Evolutionary conservation across 1,140 invertebrate genomes (phyloP).

Genomic region (Pemphigus obesinymphae): DNA sequence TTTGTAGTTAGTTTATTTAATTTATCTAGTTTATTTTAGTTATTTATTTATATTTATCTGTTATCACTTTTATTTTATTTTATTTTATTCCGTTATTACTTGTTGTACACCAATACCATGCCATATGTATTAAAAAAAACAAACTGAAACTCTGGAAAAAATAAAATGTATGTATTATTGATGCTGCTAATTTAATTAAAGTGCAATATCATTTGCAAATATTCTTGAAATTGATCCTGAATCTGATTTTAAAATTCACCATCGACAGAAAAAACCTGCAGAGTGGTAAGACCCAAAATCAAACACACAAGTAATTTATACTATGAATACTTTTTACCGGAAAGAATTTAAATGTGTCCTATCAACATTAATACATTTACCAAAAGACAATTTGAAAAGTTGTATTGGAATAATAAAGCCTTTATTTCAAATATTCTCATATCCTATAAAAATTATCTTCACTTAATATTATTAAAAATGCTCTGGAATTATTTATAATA

Average conservation of each 20-base stretch:
- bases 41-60: too few species aligned
- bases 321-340: background rate
- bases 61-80: too few species aligned
- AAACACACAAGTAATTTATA: background rate
- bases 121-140: background rate
- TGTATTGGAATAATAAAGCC: background rate
- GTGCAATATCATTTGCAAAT: background rate
- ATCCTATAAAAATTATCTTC: background rate
- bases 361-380: background rate
- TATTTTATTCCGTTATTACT: too few species aligned
- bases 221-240: background rate
- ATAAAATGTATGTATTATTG: background rate
- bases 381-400: background rate
- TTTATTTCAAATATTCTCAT: background rate
- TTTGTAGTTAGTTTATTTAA: too few species aligned
- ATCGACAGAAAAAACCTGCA: background rate
- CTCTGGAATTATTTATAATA: background rate
- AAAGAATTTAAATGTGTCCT: background rate
- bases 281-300: background rate
- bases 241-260: background rate
- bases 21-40: too few species aligned
- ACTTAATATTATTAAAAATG: background rate
- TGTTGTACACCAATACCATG: too few species aligned
- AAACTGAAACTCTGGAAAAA: background rate
- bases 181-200: background rate